Evolutionary conservation across 2,113 vertebrate species (phyloP).

Genomic region (Cathartes aura): DNA sequence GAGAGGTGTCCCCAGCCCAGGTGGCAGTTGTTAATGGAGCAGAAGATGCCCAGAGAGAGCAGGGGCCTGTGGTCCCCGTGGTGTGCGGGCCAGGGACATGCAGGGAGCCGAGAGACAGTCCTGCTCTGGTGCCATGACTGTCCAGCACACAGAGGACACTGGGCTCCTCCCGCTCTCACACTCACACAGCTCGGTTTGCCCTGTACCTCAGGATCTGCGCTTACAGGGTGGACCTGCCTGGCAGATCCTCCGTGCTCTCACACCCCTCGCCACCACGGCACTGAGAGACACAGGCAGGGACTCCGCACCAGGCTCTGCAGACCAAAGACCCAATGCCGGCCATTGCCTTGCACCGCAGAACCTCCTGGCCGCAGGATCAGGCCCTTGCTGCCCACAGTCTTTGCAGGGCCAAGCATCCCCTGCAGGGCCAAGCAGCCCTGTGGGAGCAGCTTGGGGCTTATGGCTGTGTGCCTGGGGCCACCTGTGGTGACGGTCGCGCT

Average conservation of each 20-base stretch:
- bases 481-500: accelerated
- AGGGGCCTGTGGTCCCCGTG: neutral
- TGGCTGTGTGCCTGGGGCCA: neutral
- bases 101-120: neutral
- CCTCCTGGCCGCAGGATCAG: neutral
- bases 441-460: neutral
- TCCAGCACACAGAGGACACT: neutral
- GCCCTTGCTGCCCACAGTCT: neutral
- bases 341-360: neutral
- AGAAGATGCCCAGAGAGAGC: neutral
- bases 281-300: neutral
- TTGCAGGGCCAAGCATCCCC: neutral
- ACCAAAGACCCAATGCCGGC: neutral
- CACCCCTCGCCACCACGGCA: accelerated
- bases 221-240: neutral
- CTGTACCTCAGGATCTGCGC: accelerated
- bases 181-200: neutral
- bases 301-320: neutral
- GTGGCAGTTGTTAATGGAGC: neutral
- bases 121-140: neutral
- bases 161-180: neutral
- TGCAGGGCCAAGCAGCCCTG: neutral
- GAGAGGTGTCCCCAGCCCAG: neutral
- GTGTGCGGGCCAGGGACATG: neutral
- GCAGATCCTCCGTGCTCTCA: accelerated